phyloP scores from a whole-genome alignment of 2,888 invertebrate species.

The Sminthurides aquaticus region DNA sequence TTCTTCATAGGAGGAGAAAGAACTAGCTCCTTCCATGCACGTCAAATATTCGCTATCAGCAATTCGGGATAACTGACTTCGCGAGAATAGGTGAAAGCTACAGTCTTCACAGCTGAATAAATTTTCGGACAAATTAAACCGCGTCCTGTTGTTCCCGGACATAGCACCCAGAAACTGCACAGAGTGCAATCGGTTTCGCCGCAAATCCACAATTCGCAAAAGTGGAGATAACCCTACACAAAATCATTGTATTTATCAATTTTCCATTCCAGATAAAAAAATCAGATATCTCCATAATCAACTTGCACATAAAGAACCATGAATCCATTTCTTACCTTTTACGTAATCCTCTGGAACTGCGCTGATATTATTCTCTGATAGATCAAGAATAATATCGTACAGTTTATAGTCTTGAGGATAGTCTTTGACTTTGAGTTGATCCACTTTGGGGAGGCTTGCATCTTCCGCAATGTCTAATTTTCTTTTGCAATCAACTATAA shows the following conservation, averaged over 20 bases:
- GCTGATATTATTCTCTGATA: slow-evolving; percentile 30
- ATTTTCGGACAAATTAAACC: slow-evolving; percentile 33
- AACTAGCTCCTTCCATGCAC: slow-evolving; percentile 19
- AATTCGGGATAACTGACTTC: slow-evolving; percentile 28
- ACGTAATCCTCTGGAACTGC: slow-evolving; percentile 24
- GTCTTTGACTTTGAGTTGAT: not conserved
- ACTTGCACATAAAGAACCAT: not conserved
- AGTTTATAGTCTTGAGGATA: slow-evolving; percentile 1
- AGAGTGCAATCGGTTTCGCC: slow-evolving; percentile 30
- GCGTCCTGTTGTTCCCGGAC: slow-evolving; percentile 27
- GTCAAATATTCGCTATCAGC: slow-evolving; percentile 35
- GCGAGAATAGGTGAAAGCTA: slow-evolving; percentile 32
- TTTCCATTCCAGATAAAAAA: too few species aligned
- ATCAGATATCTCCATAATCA: not conserved
- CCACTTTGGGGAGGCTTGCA: slow-evolving; percentile 5
- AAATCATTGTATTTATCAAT: too few species aligned
- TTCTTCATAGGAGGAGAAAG: not conserved
- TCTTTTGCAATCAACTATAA: slow-evolving; percentile 28
- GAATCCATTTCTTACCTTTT: slow-evolving; percentile 12
- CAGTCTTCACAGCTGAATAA: slow-evolving; percentile 38
- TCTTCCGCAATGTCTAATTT: slow-evolving; percentile 27
- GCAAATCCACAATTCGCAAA: slow-evolving; percentile 29
- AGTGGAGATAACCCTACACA: slow-evolving; percentile 28
- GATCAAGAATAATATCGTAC: slow-evolving; percentile 26
- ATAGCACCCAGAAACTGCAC: slow-evolving; percentile 29